A percentile compares a stretch with the other conserved stretches of the same genome.
phyloP scores from a whole-genome alignment of 2,113 vertebrate genomes.

The Nycticryphes semicollaris region DNA sequence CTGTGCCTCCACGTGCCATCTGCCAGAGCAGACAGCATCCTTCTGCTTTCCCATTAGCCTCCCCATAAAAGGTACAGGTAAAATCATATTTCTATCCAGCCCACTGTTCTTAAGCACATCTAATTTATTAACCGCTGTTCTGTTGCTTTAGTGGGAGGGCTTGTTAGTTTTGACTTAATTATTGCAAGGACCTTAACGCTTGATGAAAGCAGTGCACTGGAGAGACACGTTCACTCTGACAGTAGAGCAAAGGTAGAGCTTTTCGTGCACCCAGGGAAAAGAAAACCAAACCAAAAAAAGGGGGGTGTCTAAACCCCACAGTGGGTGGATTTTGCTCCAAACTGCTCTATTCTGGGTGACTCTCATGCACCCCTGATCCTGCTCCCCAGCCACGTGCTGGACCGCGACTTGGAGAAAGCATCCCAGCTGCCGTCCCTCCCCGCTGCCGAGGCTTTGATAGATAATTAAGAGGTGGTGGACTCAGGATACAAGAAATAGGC shows the following conservation, averaged over 20 bases:
- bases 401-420: not conserved
- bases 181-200: not conserved
- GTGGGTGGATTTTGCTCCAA: not conserved
- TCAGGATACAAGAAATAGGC: not conserved
- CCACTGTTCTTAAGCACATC: not conserved
- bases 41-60: not conserved
- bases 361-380: fast-evolving
- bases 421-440: not conserved
- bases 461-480: not conserved
- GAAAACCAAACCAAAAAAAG: no score
- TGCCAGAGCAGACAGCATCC: not conserved
- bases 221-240: not conserved
- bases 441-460: fast-evolving
- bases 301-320: fast-evolving
- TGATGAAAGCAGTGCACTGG: not conserved
- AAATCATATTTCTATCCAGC: not conserved
- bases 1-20: fast-evolving
- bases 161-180: not conserved
- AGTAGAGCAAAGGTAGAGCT: not conserved
- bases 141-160: not conserved
- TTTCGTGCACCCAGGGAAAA: not conserved
- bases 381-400: not conserved
- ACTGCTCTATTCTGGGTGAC: not conserved
- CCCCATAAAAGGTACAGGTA: not conserved
- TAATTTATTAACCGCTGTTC: not conserved